Conservation (phyloP, 2,888 invertebrate genomes). For the Selenia dentaria region DNA sequence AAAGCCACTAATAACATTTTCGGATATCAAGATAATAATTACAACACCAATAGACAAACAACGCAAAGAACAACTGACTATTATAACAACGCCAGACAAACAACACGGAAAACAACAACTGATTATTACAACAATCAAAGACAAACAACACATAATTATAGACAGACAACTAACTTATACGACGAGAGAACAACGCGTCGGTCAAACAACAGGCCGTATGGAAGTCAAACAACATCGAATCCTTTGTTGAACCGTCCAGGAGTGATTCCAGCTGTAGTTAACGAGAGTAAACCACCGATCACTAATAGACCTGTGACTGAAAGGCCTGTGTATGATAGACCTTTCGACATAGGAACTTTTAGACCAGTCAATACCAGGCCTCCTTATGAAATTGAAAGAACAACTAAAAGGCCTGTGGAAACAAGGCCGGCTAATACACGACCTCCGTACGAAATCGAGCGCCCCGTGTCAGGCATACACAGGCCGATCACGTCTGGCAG, state of each 20-base stretch:
- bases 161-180: conserved; percentile 4
- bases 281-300: conserved; percentile 58
- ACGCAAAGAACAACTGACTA: conserved; percentile 9
- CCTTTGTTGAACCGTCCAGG: conserved; percentile 52
- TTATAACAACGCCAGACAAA: conserved; percentile 5
- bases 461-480: neutral
- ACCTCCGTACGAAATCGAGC: conserved; percentile 12
- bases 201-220: conserved; percentile 18
- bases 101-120: conserved; percentile 10
- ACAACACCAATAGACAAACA: conserved; percentile 8
- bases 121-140: neutral
- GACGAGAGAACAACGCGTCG: conserved; percentile 7
- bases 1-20: conserved; percentile 1
- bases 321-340: conserved; percentile 28
- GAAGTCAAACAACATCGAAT: conserved; percentile 33
- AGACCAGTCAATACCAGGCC: conserved; percentile 12
- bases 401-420: conserved; percentile 12
- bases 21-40: conserved; percentile 1
- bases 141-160: conserved; percentile 1
- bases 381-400: neutral
- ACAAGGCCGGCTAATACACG: neutral
- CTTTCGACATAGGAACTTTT: conserved; percentile 30
- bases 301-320: conserved; percentile 57
- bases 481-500: neutral
- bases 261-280: conserved; percentile 55